Evolutionary conservation across 1,140 invertebrate species (phyloP).

Genomic region (Stratiolaelaps scimitus): DNA sequence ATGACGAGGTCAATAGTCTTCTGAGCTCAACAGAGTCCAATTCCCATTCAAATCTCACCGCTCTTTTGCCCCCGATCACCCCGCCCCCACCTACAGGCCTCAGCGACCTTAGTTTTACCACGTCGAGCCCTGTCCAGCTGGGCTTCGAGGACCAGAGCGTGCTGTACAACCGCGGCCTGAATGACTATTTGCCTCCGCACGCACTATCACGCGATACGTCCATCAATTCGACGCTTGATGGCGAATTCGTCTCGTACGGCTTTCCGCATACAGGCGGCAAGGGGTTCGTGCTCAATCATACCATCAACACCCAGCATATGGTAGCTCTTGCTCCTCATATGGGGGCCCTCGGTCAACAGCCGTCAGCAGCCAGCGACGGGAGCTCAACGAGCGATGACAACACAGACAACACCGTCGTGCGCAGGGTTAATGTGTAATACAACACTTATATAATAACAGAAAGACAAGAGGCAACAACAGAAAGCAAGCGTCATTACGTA

Average conservation of each 20-base stretch:
- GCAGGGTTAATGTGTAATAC: constrained; percentile 21
- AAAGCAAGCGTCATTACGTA: no score
- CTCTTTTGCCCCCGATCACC: constrained; percentile 11
- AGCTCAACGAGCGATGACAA: constrained; percentile 28
- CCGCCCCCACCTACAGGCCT: constrained; percentile 18
- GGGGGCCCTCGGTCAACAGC: not conserved
- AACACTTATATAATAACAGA: no score
- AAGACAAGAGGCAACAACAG: no score
- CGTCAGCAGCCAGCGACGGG: constrained; percentile 2
- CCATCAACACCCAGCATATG: not conserved
- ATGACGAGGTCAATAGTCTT: constrained; percentile 29
- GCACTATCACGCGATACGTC: constrained; percentile 23
- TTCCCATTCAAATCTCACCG: constrained; percentile 25
- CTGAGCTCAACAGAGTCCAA: constrained; percentile 28
- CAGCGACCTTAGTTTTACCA: constrained; percentile 23
- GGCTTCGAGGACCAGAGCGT: constrained; percentile 28
- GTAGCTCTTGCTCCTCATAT: no score
- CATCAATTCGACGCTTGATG: constrained; percentile 4
- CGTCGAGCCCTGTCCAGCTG: constrained; percentile 27
- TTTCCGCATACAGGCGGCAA: constrained; percentile 25
- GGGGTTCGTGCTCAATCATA: constrained; percentile 17
- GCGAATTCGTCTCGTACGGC: constrained; percentile 15
- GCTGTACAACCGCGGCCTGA: constrained; percentile 28
- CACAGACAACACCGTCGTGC: constrained; percentile 26
- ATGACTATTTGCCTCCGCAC: constrained; percentile 25